Base-by-base conservation (phyloP, 2,113 vertebrate genomes). In the Cebidichthys violaceus region DNA sequence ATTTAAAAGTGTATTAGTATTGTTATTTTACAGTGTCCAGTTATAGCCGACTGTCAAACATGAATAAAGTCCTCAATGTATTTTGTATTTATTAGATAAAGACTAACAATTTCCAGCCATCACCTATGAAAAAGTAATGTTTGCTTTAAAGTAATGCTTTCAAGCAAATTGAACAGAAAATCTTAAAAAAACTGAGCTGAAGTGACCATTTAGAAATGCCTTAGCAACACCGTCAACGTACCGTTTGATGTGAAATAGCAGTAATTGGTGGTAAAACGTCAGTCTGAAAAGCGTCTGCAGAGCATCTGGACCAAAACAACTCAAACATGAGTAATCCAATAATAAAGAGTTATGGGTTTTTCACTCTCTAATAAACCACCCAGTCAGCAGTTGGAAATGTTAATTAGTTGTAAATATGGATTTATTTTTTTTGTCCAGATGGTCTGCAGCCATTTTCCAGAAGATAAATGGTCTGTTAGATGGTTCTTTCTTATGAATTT, bases 251-350 rank as follows among this genome's bases (percentile, higher is more conserved):
- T 39, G 41, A 64, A 81, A 35, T 9, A 17, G 24, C 29, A 33
- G 20, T 66, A 81, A 76, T 57, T 69, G 27, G 69, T 50, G 59
- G 62, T 57, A 9, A 84, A 75, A 65, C 54, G 70, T 45, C 45
- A 22, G 11, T 39, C 31, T 60, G 7, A 70, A 15, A 72, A 73
- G 33, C 66, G 22, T 6, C 81, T 86, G 87, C 62, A 2, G 29
- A 81, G 61, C 86, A 85, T 87, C 85, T 89, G 82, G 81, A 62
- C 27, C 20, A 2, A 77, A 82, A 83, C 29, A 81, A 78, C 47
- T 29, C 60, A 29, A 1, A 45, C 77, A 75, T 57, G 62, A 86
- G 79, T 37, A 45, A 73, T 60, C 80, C 31, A 54, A 43, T 75
- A 68, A 89, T 66, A 60, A 52, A 43, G 41, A 83, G 27, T 71